Percentiles rank a stretch among this genome's conserved stretches.
phyloP scores from a whole-genome alignment of 2,797 vertebrate genomes.

The Cichlasoma orientale region DNA sequence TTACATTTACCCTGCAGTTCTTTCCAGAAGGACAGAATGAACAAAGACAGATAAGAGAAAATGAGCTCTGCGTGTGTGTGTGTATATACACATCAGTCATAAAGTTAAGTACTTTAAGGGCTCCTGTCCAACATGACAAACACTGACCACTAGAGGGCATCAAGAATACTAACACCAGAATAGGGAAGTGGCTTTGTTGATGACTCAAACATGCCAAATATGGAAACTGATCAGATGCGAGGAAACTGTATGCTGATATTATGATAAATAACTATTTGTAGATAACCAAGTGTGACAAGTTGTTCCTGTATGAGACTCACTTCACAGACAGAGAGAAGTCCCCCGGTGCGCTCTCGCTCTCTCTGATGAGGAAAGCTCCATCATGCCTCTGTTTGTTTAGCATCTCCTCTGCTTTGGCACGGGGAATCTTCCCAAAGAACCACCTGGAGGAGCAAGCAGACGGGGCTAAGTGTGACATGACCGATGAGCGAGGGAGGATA shows the following conservation, averaged over 20 bases:
- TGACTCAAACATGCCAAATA: slow-evolving; percentile 45
- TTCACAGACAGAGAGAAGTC: slow-evolving; percentile 99
- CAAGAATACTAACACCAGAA: slow-evolving; percentile 21
- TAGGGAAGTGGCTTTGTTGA: slow-evolving; percentile 43
- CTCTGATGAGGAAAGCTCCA: slow-evolving; percentile 97
- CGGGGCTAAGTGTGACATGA: not conserved
- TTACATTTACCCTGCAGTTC: slow-evolving; percentile 35
- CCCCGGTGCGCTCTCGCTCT: slow-evolving; percentile 98
- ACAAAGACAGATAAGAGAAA: slow-evolving; percentile 47
- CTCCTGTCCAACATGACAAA: not conserved
- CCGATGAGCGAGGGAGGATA: not conserved
- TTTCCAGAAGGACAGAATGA: slow-evolving; percentile 8
- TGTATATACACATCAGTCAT: not conserved
- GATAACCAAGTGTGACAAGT: not conserved
- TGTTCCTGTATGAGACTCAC: slow-evolving; percentile 77
- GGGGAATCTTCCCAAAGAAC: slow-evolving; percentile 99
- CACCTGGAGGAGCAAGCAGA: slow-evolving; percentile 82
- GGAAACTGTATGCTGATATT: slow-evolving; percentile 14
- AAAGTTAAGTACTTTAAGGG: slow-evolving; percentile 9
- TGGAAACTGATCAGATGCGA: slow-evolving; percentile 30
- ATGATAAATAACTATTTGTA: slow-evolving; percentile 6
- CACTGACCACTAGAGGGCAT: slow-evolving; percentile 46
- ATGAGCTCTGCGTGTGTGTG: not conserved
- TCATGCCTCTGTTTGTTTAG: slow-evolving; percentile 98
- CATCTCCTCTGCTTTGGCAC: slow-evolving; percentile 98